Percentiles rank a stretch among this genome's conserved stretches.
phyloP scores from a whole-genome alignment of 2,113 vertebrate genomes.

The Macquaria ambigua region DNA sequence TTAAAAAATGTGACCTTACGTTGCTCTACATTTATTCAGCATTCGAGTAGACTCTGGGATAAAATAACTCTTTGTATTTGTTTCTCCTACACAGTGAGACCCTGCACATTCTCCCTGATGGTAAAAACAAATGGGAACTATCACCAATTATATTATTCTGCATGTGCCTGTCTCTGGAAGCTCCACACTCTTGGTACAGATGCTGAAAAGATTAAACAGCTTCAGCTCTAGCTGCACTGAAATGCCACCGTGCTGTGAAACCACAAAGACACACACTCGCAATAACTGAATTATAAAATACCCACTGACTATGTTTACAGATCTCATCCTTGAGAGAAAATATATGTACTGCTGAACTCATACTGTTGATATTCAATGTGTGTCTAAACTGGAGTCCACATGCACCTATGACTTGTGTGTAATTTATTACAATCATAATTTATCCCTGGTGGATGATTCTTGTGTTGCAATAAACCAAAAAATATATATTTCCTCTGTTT shows the following conservation, averaged over 20 bases:
- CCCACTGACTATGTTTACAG: background rate
- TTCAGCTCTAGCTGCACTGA: background rate
- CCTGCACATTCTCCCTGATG: background rate
- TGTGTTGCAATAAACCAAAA: background rate
- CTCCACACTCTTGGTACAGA: conserved; percentile 3
- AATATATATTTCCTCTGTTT: background rate
- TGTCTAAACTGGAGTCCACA: background rate
- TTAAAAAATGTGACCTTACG: background rate
- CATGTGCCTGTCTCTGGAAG: conserved; percentile 25
- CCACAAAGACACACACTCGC: background rate
- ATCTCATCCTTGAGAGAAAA: conserved; percentile 7
- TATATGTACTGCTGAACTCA: conserved; percentile 10
- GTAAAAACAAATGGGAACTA: conserved; percentile 23
- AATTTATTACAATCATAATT: conserved; percentile 10
- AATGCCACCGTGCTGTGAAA: conserved; percentile 25
- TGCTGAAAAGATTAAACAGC: conserved; percentile 16
- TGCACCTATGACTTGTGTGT: background rate
- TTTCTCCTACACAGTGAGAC: conserved; percentile 29
- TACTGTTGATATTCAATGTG: background rate
- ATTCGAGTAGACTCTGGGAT: conserved; percentile 10
- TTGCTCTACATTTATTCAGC: conserved; percentile 30
- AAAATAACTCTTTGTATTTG: conserved; percentile 17
- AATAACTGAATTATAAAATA: conserved; percentile 22
- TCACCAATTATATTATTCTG: conserved; percentile 39
- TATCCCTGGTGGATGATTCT: background rate